A percentile compares a stretch with the other conserved stretches of the same genome.
phyloP scores from a whole-genome alignment of 2,113 vertebrate genomes.

The Apodemus sylvaticus region DNA sequence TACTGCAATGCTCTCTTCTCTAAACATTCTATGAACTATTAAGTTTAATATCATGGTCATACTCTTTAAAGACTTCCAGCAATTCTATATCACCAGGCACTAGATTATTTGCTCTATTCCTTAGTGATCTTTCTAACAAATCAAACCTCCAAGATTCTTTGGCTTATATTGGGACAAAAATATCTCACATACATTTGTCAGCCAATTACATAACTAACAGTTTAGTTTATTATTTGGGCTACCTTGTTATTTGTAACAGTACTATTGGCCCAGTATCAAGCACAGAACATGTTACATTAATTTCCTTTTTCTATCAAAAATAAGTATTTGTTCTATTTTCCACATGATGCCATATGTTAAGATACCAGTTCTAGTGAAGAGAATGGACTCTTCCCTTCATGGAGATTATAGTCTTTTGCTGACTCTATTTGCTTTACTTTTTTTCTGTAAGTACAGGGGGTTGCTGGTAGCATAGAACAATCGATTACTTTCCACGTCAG shows the following conservation, averaged over 20 bases:
- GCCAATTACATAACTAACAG: slow-evolving; percentile 52
- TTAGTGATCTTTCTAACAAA: slow-evolving; percentile 22
- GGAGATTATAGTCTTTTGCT: slow-evolving; percentile 43
- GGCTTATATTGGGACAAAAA: slow-evolving; percentile 12
- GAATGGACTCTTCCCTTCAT: neutral
- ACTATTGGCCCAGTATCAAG: slow-evolving; percentile 45
- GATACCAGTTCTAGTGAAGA: neutral
- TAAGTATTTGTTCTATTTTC: neutral
- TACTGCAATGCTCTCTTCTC: neutral
- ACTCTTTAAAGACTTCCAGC: neutral
- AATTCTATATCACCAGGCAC: neutral
- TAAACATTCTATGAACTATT: slow-evolving; percentile 9
- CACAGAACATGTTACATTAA: neutral
- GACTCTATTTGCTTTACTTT: slow-evolving; percentile 29
- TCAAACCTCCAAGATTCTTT: slow-evolving; percentile 49
- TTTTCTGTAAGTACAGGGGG: neutral
- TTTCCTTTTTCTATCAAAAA: slow-evolving; percentile 25
- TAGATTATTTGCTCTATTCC: neutral
- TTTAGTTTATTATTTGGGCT: slow-evolving; percentile 53
- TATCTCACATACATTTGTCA: slow-evolving; percentile 37
- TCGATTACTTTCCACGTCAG: neutral
- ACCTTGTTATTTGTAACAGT: slow-evolving; percentile 16
- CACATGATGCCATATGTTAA: neutral
- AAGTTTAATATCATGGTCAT: neutral
- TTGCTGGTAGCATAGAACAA: neutral